phyloP scores from a whole-genome alignment of 1,140 invertebrate genomes.

The Drosophila asahinai region DNA sequence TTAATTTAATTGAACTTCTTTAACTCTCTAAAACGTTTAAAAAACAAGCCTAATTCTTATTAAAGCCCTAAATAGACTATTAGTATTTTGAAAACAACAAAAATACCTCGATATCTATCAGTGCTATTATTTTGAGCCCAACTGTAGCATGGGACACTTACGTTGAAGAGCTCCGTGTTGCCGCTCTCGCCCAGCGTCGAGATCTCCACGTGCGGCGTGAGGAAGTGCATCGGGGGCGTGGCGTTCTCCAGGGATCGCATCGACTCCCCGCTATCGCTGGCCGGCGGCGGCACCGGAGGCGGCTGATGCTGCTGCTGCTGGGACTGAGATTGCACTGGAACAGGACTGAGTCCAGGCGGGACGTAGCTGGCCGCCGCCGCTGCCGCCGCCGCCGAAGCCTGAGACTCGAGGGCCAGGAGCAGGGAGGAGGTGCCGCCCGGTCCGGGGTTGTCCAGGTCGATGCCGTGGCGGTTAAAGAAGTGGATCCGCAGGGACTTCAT shows the following conservation, averaged over 20 bases:
- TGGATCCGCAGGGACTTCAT: conserved; percentile 95
- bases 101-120: too few relatives aligned
- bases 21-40: too few relatives aligned
- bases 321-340: conserved; percentile 59
- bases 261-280: conserved; percentile 92
- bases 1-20: too few relatives aligned
- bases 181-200: conserved; percentile 91
- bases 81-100: too few relatives aligned
- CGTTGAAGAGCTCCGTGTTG: conserved; percentile 80
- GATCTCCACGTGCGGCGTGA: conserved; percentile 95
- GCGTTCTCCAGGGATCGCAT: conserved; percentile 92
- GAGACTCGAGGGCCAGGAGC: conserved; percentile 87
- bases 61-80: too few relatives aligned
- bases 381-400: conserved; percentile 86
- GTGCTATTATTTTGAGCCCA: not conserved
- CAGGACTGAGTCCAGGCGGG: conserved; percentile 71
- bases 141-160: conserved; percentile 47
- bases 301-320: conserved; percentile 82
- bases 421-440: conserved; percentile 90
- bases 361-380: conserved; percentile 82
- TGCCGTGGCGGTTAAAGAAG: conserved; percentile 95
- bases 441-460: conserved; percentile 94
- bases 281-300: conserved; percentile 75
- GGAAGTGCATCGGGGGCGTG: conserved; percentile 94
- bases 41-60: too few relatives aligned